Base-by-base conservation (phyloP, 2,797 vertebrate genomes). In the Sphaeramia orbicularis region DNA sequence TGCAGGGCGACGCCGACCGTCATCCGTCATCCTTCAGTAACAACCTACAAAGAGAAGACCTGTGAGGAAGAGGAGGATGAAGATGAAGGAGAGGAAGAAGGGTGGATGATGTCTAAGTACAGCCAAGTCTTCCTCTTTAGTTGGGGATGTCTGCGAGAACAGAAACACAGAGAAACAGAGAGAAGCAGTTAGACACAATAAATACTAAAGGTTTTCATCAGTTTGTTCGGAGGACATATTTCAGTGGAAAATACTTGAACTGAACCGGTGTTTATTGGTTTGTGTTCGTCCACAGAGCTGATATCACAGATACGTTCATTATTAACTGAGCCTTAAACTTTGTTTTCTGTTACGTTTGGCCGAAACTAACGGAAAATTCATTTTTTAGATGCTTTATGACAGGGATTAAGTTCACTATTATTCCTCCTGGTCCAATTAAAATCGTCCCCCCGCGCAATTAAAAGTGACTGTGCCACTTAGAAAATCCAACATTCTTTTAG, bases 401-500 rank as follows among this genome's bases (percentile, higher is more conserved):
- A 44, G 58, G 80, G 85, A 86, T 89, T 85, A 78, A 41, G 65
- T 51, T 72, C n/a, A n/a, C 68, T 18, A 74, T 85, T 84, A 50
- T 85, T 93, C 93, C 89, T 75, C 81, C 86, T 72, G 94, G 92
- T 71, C 95, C 95, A 96, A 96, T 96, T 95, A 96, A 96, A 96
- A 94, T 92, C 55, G 70, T 21, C 67, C 93, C 93, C 90, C 76
- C 77, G 90, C 86, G 93, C 95, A 94, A 95, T 95, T 95, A 95
- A 94, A 95, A 95, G 90, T 94, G 94, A 95, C 94, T 93, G 92
- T 90, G 94, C 73, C 94, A 95, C 93, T 94, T 94, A 91, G 92
- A 84, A 94, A 93, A 95, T 92, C 93, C 94, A 91, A 89, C 93
- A 92, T 94, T 93, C 92, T 94, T 94, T 93, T 91, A 91, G 92